phyloP scores from a whole-genome alignment of 2,797 vertebrate species.

The Remorina albescens region DNA sequence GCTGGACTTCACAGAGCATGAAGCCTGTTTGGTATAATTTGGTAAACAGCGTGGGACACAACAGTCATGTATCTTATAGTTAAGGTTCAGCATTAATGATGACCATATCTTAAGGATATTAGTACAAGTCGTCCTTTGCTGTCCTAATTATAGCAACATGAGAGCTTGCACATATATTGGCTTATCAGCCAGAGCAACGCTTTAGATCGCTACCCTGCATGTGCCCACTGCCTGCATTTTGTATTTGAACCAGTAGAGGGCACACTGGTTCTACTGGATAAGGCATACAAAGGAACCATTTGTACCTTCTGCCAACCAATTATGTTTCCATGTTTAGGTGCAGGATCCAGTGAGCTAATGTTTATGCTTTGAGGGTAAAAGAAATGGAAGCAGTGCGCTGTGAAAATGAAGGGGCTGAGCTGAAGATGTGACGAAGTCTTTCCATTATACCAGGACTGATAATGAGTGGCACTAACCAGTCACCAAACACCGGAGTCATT shows the following conservation, averaged over 20 bases:
- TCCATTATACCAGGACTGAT: conserved; percentile 42
- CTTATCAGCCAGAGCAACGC: conserved; percentile 4
- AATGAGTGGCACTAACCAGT: conserved; percentile 38
- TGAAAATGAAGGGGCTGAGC: conserved; percentile 44
- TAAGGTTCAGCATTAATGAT: conserved; percentile 15
- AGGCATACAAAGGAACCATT: conserved; percentile 34
- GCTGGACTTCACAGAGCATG: not conserved
- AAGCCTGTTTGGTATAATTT: conserved; percentile 2
- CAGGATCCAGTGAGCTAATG: conserved; percentile 26
- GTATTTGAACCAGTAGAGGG: conserved; percentile 68
- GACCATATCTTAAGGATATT: not conserved
- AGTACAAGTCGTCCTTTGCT: conserved; percentile 13
- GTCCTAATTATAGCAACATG: conserved; percentile 35
- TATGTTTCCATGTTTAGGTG: conserved; percentile 34
- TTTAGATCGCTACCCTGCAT: not conserved
- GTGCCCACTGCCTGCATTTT: conserved; percentile 36
- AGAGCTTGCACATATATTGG: conserved; percentile 38
- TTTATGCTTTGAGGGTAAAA: conserved; percentile 33
- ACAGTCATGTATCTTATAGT: conserved; percentile 14
- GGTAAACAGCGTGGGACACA: conserved; percentile 20
- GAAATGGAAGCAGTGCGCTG: conserved; percentile 22
- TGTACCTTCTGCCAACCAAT: conserved; percentile 30
- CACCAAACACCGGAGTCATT: conserved; percentile 41
- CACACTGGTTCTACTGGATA: conserved; percentile 51
- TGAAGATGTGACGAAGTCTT: conserved; percentile 47